phyloP scores from a whole-genome alignment of 2,888 invertebrate species.

The Oligia strigilis region DNA sequence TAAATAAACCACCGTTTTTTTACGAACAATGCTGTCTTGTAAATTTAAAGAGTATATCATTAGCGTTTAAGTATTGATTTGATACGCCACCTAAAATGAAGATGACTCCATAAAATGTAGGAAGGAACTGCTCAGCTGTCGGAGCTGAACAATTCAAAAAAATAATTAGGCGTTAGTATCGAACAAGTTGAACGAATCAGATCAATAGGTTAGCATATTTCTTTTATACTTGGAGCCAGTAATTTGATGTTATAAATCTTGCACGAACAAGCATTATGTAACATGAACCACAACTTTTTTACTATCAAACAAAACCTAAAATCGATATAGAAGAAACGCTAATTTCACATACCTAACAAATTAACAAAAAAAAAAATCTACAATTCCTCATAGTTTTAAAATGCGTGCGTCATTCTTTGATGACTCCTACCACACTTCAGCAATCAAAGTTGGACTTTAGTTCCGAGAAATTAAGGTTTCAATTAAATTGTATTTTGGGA shows the following conservation, averaged over 20 bases:
- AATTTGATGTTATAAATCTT: conserved; percentile 59
- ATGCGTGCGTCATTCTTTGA: conserved; percentile 67
- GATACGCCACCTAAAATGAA: not conserved
- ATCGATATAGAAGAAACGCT: conserved; percentile 63
- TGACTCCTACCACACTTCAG: conserved; percentile 54
- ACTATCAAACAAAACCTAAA: conserved; percentile 49
- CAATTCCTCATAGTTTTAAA: conserved; percentile 68
- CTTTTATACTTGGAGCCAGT: conserved; percentile 18
- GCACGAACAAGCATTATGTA: conserved; percentile 56
- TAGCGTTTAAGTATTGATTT: not conserved
- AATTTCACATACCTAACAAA: conserved; percentile 65
- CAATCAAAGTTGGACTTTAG: conserved; percentile 51
- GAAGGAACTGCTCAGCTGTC: not conserved
- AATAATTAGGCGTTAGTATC: not conserved
- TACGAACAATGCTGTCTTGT: too few species aligned
- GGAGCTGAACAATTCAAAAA: not conserved
- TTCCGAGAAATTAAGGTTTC: conserved; percentile 62
- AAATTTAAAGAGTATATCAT: not conserved
- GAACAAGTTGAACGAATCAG: conserved; percentile 20
- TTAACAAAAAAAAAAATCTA: conserved; percentile 54
- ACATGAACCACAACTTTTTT: conserved; percentile 55
- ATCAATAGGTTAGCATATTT: conserved; percentile 36
- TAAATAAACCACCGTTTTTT: too few species aligned
- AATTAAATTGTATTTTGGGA: conserved; percentile 63
- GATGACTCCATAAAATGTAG: not conserved